These are phyloP conservation scores for Enhydra lutris DNA, from an alignment of 2,113 vertebrate genomes.

Conservation along the genomic window DNA sequence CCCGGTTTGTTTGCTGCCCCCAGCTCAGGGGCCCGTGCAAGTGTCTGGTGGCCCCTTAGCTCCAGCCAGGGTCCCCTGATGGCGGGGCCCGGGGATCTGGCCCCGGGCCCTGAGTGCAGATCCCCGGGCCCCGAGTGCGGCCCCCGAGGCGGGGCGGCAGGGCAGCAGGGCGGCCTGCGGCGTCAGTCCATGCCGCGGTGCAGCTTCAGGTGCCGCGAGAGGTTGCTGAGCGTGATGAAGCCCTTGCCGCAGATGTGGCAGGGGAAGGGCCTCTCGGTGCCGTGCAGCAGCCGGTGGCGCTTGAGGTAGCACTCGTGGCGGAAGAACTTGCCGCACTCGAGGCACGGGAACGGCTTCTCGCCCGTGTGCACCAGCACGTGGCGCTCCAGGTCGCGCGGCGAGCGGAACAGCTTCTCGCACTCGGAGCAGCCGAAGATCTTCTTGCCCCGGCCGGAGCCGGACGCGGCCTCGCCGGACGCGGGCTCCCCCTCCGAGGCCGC, in stretches of 20 bases:
- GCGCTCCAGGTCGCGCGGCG: slow-evolving; percentile 76
- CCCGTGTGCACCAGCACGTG: slow-evolving; percentile 81
- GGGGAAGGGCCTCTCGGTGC: slow-evolving; percentile 76
- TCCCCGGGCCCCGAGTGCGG: no score
- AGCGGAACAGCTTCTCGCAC: slow-evolving; percentile 80
- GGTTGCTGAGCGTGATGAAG: slow-evolving; percentile 80
- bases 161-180: fast-evolving
- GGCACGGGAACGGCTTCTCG: slow-evolving; percentile 80
- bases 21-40: not conserved
- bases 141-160: fast-evolving
- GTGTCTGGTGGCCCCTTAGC: not conserved
- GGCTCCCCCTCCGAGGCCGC: not conserved
- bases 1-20: not conserved
- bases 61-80: not conserved
- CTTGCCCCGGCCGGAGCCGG: slow-evolving; percentile 55
- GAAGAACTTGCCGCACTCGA: slow-evolving; percentile 80
- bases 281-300: slow-evolving; percentile 79
- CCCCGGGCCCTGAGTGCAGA: no score
- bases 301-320: slow-evolving; percentile 82
- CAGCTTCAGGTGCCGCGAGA: slow-evolving; percentile 79
- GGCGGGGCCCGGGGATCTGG: not conserved
- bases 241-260: slow-evolving; percentile 79
- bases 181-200: slow-evolving; percentile 79
- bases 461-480: not conserved
- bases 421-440: slow-evolving; percentile 78